phyloP scores from a whole-genome alignment of 2,888 invertebrate species.

The Leptinotarsa juncta region DNA sequence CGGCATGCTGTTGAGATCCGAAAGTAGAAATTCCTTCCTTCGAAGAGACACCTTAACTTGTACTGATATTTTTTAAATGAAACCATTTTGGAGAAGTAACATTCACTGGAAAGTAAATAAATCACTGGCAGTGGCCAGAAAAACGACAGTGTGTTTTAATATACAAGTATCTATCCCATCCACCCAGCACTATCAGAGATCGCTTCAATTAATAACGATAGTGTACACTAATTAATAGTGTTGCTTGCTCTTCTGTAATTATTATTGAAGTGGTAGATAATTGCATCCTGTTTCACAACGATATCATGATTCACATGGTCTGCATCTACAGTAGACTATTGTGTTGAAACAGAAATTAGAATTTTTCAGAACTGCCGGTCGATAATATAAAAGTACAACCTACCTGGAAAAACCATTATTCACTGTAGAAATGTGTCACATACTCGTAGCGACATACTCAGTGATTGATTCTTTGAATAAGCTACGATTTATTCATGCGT shows the following conservation, averaged over 20 bases:
- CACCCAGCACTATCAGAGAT: constrained; percentile 28
- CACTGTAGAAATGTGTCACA: background rate
- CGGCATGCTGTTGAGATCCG: no score
- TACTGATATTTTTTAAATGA: no score
- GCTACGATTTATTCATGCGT: no score
- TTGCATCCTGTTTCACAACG: constrained; percentile 54
- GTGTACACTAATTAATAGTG: constrained; percentile 49
- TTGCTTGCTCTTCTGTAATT: constrained; percentile 49
- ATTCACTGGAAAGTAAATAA: no score
- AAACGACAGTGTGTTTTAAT: constrained; percentile 5
- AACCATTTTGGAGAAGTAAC: background rate
- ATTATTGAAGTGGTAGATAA: constrained; percentile 51
- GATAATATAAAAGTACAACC: background rate
- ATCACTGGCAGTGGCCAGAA: background rate
- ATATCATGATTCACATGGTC: constrained; percentile 47
- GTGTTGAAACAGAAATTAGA: constrained; percentile 15
- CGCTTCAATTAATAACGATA: constrained; percentile 47
- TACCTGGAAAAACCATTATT: background rate
- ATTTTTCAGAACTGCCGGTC: constrained; percentile 5
- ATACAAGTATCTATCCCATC: background rate
- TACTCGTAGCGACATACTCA: no score
- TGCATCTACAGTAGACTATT: constrained; percentile 16
- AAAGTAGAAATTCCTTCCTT: no score
- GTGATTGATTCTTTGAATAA: no score
- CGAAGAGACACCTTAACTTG: no score